Evolutionary conservation across 1,140 invertebrate genomes (phyloP).

Genomic region (Musca vetustissima): DNA sequence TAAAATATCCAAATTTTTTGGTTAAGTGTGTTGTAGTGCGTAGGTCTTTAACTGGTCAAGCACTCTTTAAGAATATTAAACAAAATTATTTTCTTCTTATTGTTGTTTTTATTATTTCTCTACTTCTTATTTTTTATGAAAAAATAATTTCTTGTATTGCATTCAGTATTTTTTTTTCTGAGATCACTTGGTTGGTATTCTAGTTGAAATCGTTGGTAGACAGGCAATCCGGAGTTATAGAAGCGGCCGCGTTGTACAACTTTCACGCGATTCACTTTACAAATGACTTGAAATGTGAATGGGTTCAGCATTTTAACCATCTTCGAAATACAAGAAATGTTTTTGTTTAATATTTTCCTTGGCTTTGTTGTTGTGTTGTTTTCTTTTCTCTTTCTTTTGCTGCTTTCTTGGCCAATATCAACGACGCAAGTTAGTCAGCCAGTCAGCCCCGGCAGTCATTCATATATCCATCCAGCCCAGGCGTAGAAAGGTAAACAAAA

Average conservation of each 20-base stretch:
- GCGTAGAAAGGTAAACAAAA: slow-evolving; percentile 18
- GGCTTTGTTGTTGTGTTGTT: slow-evolving; percentile 1
- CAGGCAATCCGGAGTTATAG: too few species aligned
- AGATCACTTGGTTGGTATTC: too few species aligned
- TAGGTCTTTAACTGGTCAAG: background rate
- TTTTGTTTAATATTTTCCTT: slow-evolving; percentile 1
- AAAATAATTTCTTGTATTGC: too few species aligned
- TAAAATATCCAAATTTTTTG: too few species aligned
- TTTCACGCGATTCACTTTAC: slow-evolving; percentile 51
- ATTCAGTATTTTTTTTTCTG: too few species aligned
- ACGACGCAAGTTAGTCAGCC: background rate
- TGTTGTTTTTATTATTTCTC: too few species aligned
- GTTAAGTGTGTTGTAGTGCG: background rate
- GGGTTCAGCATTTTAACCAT: slow-evolving; percentile 53
- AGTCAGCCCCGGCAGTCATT: too few species aligned
- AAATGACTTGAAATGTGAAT: slow-evolving; percentile 48
- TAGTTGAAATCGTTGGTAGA: too few species aligned
- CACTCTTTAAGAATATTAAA: slow-evolving; percentile 12
- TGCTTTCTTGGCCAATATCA: background rate
- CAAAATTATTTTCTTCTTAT: too few species aligned
- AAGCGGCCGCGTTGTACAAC: slow-evolving; percentile 32
- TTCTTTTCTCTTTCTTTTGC: background rate
- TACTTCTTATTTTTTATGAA: too few species aligned
- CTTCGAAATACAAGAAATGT: slow-evolving; percentile 24
- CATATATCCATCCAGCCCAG: background rate